Evolutionary conservation across 2,797 vertebrate species (phyloP), one percentile per base, ranked within the genome.

Genomic region (Gymnopithys bicolor): DNA sequence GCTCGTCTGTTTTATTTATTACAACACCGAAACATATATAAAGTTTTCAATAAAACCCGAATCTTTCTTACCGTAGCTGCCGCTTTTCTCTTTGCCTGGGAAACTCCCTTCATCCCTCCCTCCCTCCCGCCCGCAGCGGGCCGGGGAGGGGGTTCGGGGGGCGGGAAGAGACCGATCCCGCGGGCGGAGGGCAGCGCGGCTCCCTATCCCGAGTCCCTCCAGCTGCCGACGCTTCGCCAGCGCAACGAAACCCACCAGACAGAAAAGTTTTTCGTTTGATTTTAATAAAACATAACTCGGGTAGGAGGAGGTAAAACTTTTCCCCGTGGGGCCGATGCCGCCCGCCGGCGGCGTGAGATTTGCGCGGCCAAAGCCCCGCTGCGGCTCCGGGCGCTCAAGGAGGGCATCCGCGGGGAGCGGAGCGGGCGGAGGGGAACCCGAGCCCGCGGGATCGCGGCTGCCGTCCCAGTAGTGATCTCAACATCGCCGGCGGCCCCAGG

Each of bases 1-100:
- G 98, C 98, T 97, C 98, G 98, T 98, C 98, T 97, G 97, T 98
- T 99, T 99, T 99, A 99, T 99, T 99, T 99, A 99, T 99, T 99
- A 99, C 98, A 98, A 97, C 98, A 89, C 95, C 97, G 91, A 97
- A 97, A 99, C 98, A 98, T 98, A 98, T 98, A 98, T 98, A 98
- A 98, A 67, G 98, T 98, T 99, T 98, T 98, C 98, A 99, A 99
- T 99, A 99, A 99, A 98, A 99, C 96, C 96, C 95, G 97, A 97
- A 98, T 98, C 98, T 99, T 99, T 99, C 98, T 98, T 99, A 99
- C 97, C 98, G 96, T 96, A 97, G 96, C 93, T 74, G 85, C 80
- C 56, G 95, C 89, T 83, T 84, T 51, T 66, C 91, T 96, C 95
- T 82, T 97, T 97, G 90, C 69, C 85, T 86, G 96, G 78, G 84